Conservation (phyloP, 2,113 vertebrate genomes). For the Myiagra hebetior region DNA sequence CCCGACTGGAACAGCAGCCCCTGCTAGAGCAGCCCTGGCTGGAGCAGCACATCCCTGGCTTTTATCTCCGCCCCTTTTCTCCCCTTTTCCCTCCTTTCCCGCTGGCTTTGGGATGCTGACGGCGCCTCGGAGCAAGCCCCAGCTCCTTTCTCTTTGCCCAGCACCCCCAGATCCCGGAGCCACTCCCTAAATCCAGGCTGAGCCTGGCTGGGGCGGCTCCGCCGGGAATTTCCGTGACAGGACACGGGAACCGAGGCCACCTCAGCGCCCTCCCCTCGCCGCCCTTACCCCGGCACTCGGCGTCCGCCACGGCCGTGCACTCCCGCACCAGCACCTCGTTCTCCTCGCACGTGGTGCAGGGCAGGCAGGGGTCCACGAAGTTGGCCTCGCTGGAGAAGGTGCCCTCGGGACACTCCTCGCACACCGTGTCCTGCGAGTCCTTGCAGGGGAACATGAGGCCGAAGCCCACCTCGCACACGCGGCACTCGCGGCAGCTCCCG, state of each 20-base stretch:
- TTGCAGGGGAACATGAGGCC: constrained; percentile 84
- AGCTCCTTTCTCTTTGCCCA: accelerated
- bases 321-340: constrained; percentile 73
- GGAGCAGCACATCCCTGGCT: accelerated
- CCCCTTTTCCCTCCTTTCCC: not conserved
- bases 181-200: accelerated
- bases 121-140: accelerated
- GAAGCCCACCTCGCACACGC: constrained; percentile 80
- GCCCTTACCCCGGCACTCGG: constrained; percentile 81
- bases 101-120: accelerated
- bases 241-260: accelerated
- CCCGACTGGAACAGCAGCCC: not conserved
- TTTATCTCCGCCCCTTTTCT: not conserved
- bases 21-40: not conserved
- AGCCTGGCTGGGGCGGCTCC: accelerated
- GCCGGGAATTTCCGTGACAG: accelerated
- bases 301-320: constrained; percentile 79
- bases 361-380: constrained; percentile 92
- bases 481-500: constrained; percentile 78
- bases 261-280: accelerated
- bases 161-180: not conserved
- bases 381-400: constrained; percentile 91
- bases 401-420: constrained; percentile 85
- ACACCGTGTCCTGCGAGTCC: constrained; percentile 82
- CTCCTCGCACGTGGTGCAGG: constrained; percentile 91